Evolutionary conservation across 2,113 vertebrate species (phyloP).

Genomic region (Notechis scutatus): DNA sequence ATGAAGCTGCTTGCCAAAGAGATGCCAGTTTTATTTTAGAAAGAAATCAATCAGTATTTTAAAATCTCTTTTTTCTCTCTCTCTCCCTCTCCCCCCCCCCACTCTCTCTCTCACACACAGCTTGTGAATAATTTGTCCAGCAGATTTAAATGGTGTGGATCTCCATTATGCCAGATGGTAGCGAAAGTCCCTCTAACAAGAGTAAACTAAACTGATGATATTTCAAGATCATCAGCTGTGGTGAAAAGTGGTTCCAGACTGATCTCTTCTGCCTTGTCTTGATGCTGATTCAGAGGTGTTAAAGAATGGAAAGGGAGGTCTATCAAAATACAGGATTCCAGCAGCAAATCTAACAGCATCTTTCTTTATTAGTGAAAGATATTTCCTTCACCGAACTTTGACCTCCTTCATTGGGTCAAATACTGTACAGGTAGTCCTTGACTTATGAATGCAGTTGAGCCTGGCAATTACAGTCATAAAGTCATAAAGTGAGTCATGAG

Average conservation of each 20-base stretch:
- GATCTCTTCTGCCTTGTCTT: conserved; percentile 24
- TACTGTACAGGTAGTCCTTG: not conserved
- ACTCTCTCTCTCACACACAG: not conserved
- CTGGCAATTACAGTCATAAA: not conserved
- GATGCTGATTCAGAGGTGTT: conserved; percentile 28
- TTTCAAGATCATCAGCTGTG: not conserved
- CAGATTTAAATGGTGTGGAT: not conserved
- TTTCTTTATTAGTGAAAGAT: not conserved
- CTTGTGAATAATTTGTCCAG: not conserved
- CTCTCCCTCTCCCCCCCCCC: not conserved
- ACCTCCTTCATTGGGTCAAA: not conserved
- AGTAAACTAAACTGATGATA: not conserved
- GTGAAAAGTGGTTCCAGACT: not conserved
- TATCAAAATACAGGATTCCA: not conserved
- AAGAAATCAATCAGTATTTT: conserved; percentile 24
- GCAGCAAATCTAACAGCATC: not conserved
- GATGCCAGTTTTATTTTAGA: conserved; percentile 34
- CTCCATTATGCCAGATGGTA: not conserved
- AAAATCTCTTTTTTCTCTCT: not conserved
- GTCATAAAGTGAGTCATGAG: not conserved
- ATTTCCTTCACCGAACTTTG: not conserved
- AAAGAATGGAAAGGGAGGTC: not conserved
- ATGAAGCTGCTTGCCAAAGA: not conserved
- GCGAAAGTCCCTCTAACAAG: not conserved
- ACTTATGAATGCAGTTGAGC: not conserved